phyloP scores from a whole-genome alignment of 2,797 vertebrate genomes.

The Leuciscus waleckii region DNA sequence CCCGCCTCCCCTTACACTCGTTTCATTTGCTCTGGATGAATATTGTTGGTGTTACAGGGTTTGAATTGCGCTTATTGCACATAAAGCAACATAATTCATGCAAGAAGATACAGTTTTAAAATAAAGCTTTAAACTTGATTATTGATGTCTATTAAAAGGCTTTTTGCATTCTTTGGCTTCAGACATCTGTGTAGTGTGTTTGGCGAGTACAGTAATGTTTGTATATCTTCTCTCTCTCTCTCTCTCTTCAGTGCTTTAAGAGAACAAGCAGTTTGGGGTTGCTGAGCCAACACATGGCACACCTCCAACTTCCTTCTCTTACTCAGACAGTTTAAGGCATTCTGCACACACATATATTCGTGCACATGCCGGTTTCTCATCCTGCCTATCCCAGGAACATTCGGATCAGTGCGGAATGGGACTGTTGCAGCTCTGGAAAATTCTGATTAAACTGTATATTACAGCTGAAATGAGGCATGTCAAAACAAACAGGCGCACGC shows the following conservation, averaged over 20 bases:
- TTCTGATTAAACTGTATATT: slow-evolving; percentile 21
- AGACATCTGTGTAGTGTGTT: slow-evolving; percentile 33
- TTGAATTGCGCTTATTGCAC: no score
- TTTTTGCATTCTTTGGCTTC: slow-evolving; percentile 22
- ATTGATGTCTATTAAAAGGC: slow-evolving; percentile 24
- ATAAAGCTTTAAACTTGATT: slow-evolving; percentile 23
- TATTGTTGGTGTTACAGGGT: no score
- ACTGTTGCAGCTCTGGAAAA: slow-evolving; percentile 1
- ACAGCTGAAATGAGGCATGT: slow-evolving; percentile 17
- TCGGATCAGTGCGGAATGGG: slow-evolving; percentile 24
- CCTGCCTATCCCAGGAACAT: slow-evolving; percentile 15
- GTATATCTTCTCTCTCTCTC: slow-evolving; percentile 52
- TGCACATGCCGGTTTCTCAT: slow-evolving; percentile 15
- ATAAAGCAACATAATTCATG: background rate
- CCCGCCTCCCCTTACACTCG: no score
- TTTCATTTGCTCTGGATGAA: no score
- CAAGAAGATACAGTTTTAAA: background rate
- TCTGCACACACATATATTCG: slow-evolving; percentile 29
- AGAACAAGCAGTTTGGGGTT: slow-evolving; percentile 50
- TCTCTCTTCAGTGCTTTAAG: slow-evolving; percentile 29
- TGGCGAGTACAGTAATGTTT: slow-evolving; percentile 54
- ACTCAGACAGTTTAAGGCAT: slow-evolving; percentile 45
- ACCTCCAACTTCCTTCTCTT: slow-evolving; percentile 48
- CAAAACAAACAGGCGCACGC: background rate
- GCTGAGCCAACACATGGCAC: slow-evolving; percentile 59